A percentile compares a stretch with the other conserved stretches of the same genome.
Conservation (phyloP, 1,140 invertebrate species). For the Tetramorium simillimum region DNA sequence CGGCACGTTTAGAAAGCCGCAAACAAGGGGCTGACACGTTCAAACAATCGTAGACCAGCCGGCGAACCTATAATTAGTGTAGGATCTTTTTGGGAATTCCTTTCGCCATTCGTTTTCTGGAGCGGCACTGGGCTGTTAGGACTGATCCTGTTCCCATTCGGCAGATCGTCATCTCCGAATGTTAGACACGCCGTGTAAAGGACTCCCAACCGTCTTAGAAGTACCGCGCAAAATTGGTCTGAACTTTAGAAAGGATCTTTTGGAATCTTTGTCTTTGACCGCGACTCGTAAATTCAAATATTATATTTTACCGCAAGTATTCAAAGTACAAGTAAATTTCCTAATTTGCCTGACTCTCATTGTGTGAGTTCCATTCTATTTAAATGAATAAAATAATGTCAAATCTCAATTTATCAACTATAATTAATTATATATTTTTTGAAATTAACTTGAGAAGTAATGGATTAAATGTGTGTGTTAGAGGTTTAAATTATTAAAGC, state of each 20-base stretch:
- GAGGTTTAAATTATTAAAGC: not conserved
- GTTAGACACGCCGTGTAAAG: constrained; percentile 53
- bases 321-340: constrained; percentile 9
- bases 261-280: constrained; percentile 42
- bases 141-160: constrained; percentile 59
- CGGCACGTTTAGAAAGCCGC: constrained; percentile 78
- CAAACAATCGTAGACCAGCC: constrained; percentile 76
- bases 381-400: not conserved
- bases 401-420: not conserved
- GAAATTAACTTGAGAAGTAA: not conserved
- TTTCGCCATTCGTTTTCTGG: constrained; percentile 75
- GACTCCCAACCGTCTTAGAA: constrained; percentile 65
- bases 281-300: constrained; percentile 14
- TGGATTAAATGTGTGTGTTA: not conserved
- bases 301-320: not conserved
- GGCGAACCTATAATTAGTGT: constrained; percentile 81
- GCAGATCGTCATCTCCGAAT: constrained; percentile 74
- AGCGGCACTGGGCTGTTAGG: constrained; percentile 41
- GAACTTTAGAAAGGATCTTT: constrained; percentile 24
- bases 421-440: constrained; percentile 6
- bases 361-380: not conserved
- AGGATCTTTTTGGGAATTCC: constrained; percentile 73
- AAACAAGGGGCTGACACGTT: constrained; percentile 82
- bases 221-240: constrained; percentile 72
- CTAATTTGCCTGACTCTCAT: not conserved